These are phyloP conservation scores for Leguminivora glycinivorella DNA, from an alignment of 1,140 invertebrate species.

Conservation along the genomic window DNA sequence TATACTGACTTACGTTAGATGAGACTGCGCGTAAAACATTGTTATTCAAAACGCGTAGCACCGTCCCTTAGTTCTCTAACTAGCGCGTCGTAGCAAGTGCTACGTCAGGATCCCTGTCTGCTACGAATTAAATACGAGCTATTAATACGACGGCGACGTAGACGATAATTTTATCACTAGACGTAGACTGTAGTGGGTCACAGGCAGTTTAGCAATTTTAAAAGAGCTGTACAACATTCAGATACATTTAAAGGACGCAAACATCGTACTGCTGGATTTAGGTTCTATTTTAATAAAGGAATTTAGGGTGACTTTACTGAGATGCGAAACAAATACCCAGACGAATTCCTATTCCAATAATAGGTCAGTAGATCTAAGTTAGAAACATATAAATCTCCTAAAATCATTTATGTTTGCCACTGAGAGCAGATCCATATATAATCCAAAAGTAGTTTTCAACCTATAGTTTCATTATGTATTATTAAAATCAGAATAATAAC, in stretches of 20 bases:
- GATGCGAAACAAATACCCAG: no score
- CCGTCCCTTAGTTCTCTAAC: neutral
- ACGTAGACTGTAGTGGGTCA: neutral
- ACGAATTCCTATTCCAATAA: no score
- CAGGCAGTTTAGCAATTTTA: neutral
- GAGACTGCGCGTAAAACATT: neutral
- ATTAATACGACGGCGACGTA: neutral
- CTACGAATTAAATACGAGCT: constrained; percentile 16
- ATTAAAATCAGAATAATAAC: no score
- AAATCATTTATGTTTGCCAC: no score
- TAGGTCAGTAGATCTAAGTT: no score
- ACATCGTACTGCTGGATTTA: no score
- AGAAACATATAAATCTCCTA: no score
- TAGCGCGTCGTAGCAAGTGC: neutral
- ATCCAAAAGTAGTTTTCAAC: no score
- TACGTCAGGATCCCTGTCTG: constrained; percentile 6
- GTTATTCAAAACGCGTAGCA: constrained; percentile 11
- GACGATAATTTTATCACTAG: constrained; percentile 2
- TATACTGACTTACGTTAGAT: neutral
- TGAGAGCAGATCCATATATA: no score
- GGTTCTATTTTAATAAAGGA: no score
- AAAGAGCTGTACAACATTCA: neutral
- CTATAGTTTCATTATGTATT: no score
- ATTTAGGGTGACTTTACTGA: no score
- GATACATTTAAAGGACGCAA: neutral